Percentiles rank a stretch among this genome's conserved stretches.
These are phyloP conservation scores for Himalopsyche anomala DNA, from an alignment of 2,888 invertebrate genomes.

Conservation along the genomic window DNA sequence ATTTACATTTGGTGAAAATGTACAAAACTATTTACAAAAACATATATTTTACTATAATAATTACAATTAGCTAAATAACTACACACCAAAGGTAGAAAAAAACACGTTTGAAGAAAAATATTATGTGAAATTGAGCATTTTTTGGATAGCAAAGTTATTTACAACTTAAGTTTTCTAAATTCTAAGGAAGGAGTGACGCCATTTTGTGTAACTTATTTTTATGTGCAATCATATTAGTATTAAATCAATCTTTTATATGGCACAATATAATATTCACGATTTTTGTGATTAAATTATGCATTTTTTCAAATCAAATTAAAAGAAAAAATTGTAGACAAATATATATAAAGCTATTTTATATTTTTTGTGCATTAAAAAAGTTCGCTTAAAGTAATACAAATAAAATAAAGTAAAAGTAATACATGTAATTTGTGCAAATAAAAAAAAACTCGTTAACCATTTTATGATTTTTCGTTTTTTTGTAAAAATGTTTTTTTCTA, in stretches of 20 bases:
- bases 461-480: no score
- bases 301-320: no score
- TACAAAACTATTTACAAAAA: conserved; percentile 23
- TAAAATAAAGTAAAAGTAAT: no score
- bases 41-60: not conserved
- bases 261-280: conserved; percentile 60
- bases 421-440: no score
- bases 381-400: no score
- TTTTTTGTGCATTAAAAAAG: no score
- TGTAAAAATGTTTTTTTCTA: no score
- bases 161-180: not conserved
- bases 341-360: no score
- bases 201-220: not conserved
- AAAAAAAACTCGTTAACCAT: no score
- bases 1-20: conserved; percentile 5
- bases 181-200: not conserved
- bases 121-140: not conserved
- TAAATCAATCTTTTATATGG: conserved; percentile 51
- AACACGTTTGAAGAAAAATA: not conserved
- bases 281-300: not conserved
- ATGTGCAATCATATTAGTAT: conserved; percentile 1
- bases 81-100: not conserved
- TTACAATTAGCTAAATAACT: not conserved
- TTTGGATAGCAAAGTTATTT: not conserved
- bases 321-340: no score